Evolutionary conservation across 1,140 invertebrate genomes (phyloP), one percentile per base, ranked within the genome.

Genomic region (Anadara kagoshimensis): DNA sequence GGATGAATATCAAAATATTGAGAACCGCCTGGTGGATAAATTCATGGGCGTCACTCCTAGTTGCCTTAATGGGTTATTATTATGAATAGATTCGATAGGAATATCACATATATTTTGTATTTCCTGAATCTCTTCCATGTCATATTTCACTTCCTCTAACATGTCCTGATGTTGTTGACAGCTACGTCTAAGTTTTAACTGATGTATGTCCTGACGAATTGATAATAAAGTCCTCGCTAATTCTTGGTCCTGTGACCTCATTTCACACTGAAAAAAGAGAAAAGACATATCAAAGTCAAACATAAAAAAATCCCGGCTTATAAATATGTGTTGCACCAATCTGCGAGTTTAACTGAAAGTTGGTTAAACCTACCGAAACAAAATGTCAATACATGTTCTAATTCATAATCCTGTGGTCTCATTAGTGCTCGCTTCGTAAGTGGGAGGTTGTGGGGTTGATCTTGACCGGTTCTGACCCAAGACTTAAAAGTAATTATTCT

Each of bases 21-120:
- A 87, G 69, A 86, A 87, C 49, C 86, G 62, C 56, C 86, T 81
- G 5, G 82, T 74, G 58, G 78, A 82, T 11, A 87, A 58, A 72
- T 87, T 85, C 78, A 84, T 82, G 5, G 81, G 69, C 2, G 85
- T 87, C 7, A 87, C 82, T 16, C 86, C 86, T 11, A 87, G 59
- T 56, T 84, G 80, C 75, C 79, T 83, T 16, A 86, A 70, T 2
- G 86, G 83, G 51, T 80, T 81, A 67, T 84, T 77, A 22, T 69
- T 67, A n/a, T n/a, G n/a, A 20, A 81, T 56, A 12, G 65, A 65
- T 43, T 79, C 71, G 1, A 74, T 58, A 20, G 83, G 86, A 18
- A 83, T 65, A 62, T 87, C 86, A 29, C 83, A 84, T 51, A 87
- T 74, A 44, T 82, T 80, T 22, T 78, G 63, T 24, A 86, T 71